Base-by-base conservation (phyloP, 2,888 invertebrate species). In the Cosmorhoe ocellata region DNA sequence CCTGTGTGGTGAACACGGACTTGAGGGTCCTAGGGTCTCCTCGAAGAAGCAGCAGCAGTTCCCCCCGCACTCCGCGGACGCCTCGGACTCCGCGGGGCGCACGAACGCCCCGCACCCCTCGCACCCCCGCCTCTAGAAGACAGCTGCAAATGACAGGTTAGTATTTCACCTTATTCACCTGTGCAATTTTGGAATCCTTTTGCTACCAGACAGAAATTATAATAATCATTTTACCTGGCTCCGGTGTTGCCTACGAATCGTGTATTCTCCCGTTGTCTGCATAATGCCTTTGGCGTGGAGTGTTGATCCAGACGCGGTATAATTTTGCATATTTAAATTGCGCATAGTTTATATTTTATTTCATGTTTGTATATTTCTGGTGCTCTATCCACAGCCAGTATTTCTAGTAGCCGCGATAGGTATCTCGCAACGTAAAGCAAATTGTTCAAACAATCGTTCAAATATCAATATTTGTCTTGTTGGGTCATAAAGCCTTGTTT, bases 141-240 rank as follows among this genome's bases (percentile, higher is more conserved):
- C 90, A 90, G 79, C 81, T 90, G 70, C 90, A 90, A 76, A 88
- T 90, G 89, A 90, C 90, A 84, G 90, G 90, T 88, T 61, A 78
- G 83, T 81, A 57, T 56, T 54, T 38, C 34, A 36, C 32, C n/a
- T n/a, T n/a, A 43, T 31, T 49, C 53, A 53, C 53, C 53, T 53
- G 53, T 53, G 53, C 53, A 48, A 53, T 53, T 53, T 53, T 44
- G 40, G 53, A 43, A 49, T 45, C 41, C 37, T 50, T 54, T 49
- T 46, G 62, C 62, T 54, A 57, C 59, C 56, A 56, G 56, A 56
- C 54, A 55, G 40, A 44, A 58, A 61, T 51, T 51, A 49, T 56
- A 32, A 40, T 54, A 62, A 56, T 59, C 56, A 53, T 58, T 55
- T 46, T 63, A 61, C 57, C 56, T 58, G 61, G 33, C 42, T 44